A percentile compares a stretch with the other conserved stretches of the same genome.
These are phyloP conservation scores for Vidua chalybeata DNA, from an alignment of 2,113 vertebrate species.

Conservation along the genomic window DNA sequence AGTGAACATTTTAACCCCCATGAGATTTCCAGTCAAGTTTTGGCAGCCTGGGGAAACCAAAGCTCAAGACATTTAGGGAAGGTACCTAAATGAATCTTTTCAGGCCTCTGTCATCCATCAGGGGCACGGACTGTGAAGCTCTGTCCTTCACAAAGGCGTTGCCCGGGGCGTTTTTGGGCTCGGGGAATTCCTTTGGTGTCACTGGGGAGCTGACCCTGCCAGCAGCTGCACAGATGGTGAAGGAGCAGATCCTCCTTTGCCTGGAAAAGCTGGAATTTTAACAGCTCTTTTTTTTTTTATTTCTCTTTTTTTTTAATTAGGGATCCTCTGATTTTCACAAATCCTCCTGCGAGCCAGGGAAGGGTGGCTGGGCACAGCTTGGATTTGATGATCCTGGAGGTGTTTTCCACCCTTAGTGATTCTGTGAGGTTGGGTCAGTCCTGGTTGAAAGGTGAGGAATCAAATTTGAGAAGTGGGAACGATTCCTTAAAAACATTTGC, in stretches of 20 bases:
- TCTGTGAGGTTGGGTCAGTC: not conserved
- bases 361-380: accelerated
- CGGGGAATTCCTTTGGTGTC: not conserved
- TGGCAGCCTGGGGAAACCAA: not conserved
- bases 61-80: not conserved
- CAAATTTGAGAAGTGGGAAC: not conserved
- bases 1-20: not conserved
- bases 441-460: not conserved
- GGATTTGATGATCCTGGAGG: not conserved
- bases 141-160: not conserved
- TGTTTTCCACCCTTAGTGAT: accelerated
- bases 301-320: not conserved
- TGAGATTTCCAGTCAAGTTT: not conserved
- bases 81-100: not conserved
- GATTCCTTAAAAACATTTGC: not conserved
- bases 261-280: not conserved
- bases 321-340: not conserved
- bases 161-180: not conserved
- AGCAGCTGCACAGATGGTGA: not conserved
- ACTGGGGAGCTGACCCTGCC: not conserved
- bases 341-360: accelerated
- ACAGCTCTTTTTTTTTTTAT: not conserved
- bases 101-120: not conserved
- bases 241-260: not conserved
- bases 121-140: not conserved